phyloP scores from a whole-genome alignment of 2,888 invertebrate species.

The Rhagium mordax region DNA sequence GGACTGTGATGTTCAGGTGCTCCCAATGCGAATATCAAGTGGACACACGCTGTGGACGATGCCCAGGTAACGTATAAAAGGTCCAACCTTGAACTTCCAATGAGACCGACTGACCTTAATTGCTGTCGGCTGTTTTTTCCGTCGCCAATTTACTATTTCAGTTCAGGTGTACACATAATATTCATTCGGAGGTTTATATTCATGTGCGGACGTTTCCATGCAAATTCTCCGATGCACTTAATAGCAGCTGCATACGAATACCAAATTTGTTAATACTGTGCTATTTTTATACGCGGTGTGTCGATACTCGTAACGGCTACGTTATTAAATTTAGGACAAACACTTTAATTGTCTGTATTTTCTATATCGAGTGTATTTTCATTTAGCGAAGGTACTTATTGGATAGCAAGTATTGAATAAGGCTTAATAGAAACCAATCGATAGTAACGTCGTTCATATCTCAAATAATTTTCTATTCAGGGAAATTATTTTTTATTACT shows the following conservation, averaged over 20 bases:
- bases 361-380: no score
- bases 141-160: background rate
- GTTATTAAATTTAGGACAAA: no score
- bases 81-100: constrained; percentile 21
- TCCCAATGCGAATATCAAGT: constrained; percentile 23
- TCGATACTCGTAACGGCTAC: background rate
- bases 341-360: no score
- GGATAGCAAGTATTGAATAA: no score
- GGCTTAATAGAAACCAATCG: no score
- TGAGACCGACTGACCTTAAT: constrained; percentile 27
- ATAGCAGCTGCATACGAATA: background rate
- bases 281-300: background rate
- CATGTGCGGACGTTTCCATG: background rate
- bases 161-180: background rate
- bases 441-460: no score
- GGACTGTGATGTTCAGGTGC: constrained; percentile 20
- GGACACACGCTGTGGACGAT: constrained; percentile 15
- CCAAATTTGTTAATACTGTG: background rate
- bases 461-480: no score
- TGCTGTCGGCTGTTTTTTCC: constrained; percentile 2
- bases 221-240: background rate
- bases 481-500: no score
- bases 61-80: constrained; percentile 34
- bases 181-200: background rate
- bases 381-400: no score